Conservation (phyloP, 2,113 vertebrate species). For the Origma solitaria region DNA sequence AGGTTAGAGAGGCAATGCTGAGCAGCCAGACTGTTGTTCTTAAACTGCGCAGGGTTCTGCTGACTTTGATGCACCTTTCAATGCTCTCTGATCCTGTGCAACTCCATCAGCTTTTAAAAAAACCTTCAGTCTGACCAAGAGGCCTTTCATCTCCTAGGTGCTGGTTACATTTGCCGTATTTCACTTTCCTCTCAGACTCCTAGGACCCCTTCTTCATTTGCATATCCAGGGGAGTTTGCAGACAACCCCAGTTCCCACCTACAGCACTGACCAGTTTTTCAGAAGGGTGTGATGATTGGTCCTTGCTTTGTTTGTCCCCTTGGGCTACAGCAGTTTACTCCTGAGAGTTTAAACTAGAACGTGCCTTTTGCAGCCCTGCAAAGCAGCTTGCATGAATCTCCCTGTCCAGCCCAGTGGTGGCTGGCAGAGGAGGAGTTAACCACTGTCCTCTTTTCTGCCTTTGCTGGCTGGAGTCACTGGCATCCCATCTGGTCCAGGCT, state of each 20-base stretch:
- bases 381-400: not conserved
- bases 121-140: not conserved
- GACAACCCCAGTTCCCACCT: not conserved
- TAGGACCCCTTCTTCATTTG: not conserved
- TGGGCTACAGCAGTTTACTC: not conserved
- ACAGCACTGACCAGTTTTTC: not conserved
- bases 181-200: not conserved
- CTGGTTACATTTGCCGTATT: not conserved
- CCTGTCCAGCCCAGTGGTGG: not conserved
- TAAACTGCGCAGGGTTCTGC: not conserved
- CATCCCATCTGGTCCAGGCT: slow-evolving; percentile 64
- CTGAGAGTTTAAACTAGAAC: not conserved
- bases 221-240: not conserved
- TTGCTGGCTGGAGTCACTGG: slow-evolving; percentile 30
- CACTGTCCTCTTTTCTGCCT: slow-evolving; percentile 39
- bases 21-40: not conserved
- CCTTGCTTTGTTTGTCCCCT: not conserved
- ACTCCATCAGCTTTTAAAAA: not conserved
- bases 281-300: accelerated
- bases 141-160: not conserved
- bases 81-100: not conserved
- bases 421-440: slow-evolving; percentile 50
- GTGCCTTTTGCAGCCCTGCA: not conserved
- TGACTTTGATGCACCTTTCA: not conserved
- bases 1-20: not conserved